phyloP scores from a whole-genome alignment of 2,797 vertebrate species.

The Typhlichthys subterraneus region DNA sequence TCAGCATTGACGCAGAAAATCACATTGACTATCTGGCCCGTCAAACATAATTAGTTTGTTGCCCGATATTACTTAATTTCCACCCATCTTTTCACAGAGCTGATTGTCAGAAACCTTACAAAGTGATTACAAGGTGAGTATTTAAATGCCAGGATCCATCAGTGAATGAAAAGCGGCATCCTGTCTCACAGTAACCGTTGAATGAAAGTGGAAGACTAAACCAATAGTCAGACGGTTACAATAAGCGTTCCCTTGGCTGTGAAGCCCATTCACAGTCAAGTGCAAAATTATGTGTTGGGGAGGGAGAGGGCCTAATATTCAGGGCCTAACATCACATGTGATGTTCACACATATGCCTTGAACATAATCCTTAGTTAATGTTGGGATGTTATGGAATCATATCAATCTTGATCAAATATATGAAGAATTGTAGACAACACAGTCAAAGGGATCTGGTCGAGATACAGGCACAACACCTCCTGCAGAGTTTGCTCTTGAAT shows the following conservation, averaged over 20 bases:
- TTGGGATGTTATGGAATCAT: slow-evolving; percentile 1
- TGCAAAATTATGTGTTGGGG: not conserved
- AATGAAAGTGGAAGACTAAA: not conserved
- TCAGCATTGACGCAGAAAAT: slow-evolving; percentile 53
- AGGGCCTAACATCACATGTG: too few relatives aligned
- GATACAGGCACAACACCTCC: slow-evolving; percentile 59
- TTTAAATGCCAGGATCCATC: slow-evolving; percentile 6
- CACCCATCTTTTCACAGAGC: slow-evolving; percentile 15
- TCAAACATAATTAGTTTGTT: slow-evolving; percentile 51
- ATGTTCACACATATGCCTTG: not conserved
- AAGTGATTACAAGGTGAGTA: slow-evolving; percentile 4
- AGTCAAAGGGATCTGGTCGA: slow-evolving; percentile 51
- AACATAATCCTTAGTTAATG: slow-evolving; percentile 14
- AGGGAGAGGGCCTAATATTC: not conserved
- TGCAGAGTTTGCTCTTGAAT: slow-evolving; percentile 63
- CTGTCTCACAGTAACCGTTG: not conserved
- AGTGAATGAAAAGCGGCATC: slow-evolving; percentile 8
- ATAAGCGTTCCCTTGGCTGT: not conserved
- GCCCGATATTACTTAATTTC: slow-evolving; percentile 29
- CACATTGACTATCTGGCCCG: slow-evolving; percentile 49
- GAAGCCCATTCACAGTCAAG: too few relatives aligned
- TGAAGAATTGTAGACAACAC: slow-evolving; percentile 38
- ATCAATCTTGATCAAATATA: slow-evolving; percentile 28
- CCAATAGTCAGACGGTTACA: not conserved
- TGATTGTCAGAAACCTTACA: slow-evolving; percentile 7